A percentile compares a stretch with the other conserved stretches of the same genome.
These are phyloP conservation scores for Platyrinchus mystaceus DNA, from an alignment of 2,797 vertebrate species.

Conservation along the genomic window DNA sequence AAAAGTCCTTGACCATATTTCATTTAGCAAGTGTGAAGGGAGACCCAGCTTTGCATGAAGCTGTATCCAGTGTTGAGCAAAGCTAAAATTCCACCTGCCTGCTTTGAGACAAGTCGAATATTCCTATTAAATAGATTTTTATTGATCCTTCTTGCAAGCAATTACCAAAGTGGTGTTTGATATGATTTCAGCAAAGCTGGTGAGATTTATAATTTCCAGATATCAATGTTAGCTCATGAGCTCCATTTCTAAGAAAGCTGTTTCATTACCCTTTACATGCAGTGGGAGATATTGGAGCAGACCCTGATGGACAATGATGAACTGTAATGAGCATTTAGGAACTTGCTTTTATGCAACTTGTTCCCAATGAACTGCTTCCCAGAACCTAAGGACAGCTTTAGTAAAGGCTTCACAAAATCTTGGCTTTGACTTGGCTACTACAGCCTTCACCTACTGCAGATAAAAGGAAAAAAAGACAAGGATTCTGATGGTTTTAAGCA, in stretches of 20 bases:
- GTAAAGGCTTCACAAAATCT: not conserved
- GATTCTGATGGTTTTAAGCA: not conserved
- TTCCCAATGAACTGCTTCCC: not conserved
- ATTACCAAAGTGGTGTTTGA: not conserved
- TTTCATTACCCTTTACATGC: not conserved
- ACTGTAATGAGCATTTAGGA: not conserved
- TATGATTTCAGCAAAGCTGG: not conserved
- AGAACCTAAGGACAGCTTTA: not conserved
- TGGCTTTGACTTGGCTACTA: not conserved
- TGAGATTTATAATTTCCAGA: not conserved
- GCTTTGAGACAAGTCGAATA: not conserved
- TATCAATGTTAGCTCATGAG: not conserved
- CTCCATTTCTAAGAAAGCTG: not conserved
- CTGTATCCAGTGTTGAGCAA: not conserved
- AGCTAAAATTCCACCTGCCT: not conserved
- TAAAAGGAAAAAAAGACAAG: not conserved
- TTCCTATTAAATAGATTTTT: not conserved
- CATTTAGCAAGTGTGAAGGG: not conserved
- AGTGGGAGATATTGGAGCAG: not conserved
- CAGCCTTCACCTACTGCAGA: not conserved
- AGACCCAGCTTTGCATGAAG: not conserved
- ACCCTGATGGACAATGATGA: not conserved
- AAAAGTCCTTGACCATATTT: not conserved
- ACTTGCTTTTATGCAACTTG: conserved; percentile 15
- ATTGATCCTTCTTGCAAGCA: not conserved